Conservation (phyloP, 1,140 invertebrate species). For the Papilio glaucus region DNA sequence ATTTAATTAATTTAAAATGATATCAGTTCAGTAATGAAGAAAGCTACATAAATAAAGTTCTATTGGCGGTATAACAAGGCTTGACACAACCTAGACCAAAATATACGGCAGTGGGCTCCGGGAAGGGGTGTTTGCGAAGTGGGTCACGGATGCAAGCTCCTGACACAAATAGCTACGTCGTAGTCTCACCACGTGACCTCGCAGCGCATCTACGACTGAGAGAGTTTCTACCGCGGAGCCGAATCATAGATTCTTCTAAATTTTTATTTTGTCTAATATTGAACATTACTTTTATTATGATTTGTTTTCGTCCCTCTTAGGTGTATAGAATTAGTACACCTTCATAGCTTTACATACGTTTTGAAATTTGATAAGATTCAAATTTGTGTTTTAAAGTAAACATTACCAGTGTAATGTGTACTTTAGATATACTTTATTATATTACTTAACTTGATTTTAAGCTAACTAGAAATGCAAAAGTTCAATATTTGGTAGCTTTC, state of each 20-base stretch:
- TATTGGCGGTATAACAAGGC: slow-evolving; percentile 45
- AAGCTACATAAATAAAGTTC: slow-evolving; percentile 28
- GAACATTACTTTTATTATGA: not conserved
- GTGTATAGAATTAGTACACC: not conserved
- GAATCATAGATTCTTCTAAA: not conserved
- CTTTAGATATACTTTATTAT: too few relatives aligned
- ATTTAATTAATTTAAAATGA: slow-evolving; percentile 19
- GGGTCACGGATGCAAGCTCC: slow-evolving; percentile 79
- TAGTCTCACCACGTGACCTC: slow-evolving; percentile 70
- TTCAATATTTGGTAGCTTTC: too few relatives aligned
- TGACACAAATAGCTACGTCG: slow-evolving; percentile 78
- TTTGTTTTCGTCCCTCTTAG: not conserved
- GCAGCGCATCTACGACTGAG: slow-evolving; percentile 39
- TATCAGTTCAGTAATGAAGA: slow-evolving; percentile 20
- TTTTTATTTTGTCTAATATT: not conserved
- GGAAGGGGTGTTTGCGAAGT: slow-evolving; percentile 70
- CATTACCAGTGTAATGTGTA: too few relatives aligned
- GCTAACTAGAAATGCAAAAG: too few relatives aligned
- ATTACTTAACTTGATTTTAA: too few relatives aligned
- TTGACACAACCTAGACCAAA: slow-evolving; percentile 76
- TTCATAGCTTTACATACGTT: too few relatives aligned
- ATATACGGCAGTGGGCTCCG: slow-evolving; percentile 66
- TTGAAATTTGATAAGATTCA: too few relatives aligned
- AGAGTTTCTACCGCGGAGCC: slow-evolving; percentile 8
- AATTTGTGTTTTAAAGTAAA: too few relatives aligned